A percentile compares a stretch with the other conserved stretches of the same genome.
phyloP scores from a whole-genome alignment of 30 jellyfish, hydroid and myxozoan species.

The Haliclystus octoradiatus region DNA sequence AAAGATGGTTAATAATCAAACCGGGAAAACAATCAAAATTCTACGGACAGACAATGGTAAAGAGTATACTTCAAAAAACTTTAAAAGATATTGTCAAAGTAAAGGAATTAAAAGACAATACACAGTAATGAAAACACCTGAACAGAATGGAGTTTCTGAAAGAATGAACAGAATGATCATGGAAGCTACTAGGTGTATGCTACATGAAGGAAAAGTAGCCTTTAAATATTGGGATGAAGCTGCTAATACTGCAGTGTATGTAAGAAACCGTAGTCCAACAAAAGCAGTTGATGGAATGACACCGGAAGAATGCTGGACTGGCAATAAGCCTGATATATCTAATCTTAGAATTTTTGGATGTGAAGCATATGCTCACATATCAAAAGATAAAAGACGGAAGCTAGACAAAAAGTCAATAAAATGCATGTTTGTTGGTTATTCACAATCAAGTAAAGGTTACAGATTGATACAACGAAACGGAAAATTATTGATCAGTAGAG shows the following conservation, averaged over 20 bases:
- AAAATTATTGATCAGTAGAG: slow-evolving; percentile 26
- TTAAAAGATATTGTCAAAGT: background rate
- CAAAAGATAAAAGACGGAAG: slow-evolving; percentile 14
- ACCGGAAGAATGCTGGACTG: background rate
- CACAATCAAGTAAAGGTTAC: slow-evolving; percentile 33
- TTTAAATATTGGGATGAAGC: background rate
- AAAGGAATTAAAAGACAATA: background rate
- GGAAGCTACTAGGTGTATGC: background rate
- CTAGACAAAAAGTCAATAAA: slow-evolving; percentile 20
- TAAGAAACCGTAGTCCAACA: background rate
- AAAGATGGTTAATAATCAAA: background rate
- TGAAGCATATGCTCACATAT: slow-evolving; percentile 10
- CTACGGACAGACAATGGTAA: background rate
- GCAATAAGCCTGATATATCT: background rate
- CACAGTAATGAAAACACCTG: background rate
- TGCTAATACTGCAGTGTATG: background rate
- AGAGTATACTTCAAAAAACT: background rate
- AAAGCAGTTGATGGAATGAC: background rate
- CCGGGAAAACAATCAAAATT: background rate
- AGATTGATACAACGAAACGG: background rate
- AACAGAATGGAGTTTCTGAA: background rate
- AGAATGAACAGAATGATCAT: background rate
- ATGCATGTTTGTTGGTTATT: slow-evolving; percentile 34
- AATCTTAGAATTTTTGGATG: slow-evolving; percentile 19
- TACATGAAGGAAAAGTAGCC: background rate